Evolutionary conservation across 2,797 vertebrate genomes (phyloP).

Genomic region (Iguana delicatissima): DNA sequence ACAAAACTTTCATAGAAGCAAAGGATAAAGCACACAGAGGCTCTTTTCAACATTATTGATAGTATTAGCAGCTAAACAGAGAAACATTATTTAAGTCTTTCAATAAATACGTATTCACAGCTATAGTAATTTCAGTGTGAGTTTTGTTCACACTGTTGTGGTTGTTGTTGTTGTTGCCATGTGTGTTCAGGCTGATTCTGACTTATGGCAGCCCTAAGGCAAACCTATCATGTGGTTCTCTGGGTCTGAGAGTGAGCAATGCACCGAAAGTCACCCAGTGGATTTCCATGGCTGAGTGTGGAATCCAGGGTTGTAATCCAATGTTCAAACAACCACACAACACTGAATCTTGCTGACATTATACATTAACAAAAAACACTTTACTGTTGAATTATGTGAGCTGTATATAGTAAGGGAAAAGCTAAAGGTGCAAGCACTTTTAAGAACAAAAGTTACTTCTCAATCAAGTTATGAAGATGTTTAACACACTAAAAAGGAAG

Average conservation of each 20-base stretch:
- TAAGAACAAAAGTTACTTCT: neutral
- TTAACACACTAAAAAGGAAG: neutral
- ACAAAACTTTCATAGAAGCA: neutral
- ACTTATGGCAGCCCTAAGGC: no score
- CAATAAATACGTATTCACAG: neutral
- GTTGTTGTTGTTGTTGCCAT: no score
- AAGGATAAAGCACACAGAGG: neutral
- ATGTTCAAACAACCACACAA: no score
- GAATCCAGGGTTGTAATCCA: no score
- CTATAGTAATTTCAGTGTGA: neutral
- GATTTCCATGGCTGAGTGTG: no score
- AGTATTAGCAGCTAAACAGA: neutral
- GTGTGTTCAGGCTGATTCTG: no score
- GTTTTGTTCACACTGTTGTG: no score
- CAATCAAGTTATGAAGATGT: neutral
- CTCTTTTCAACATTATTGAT: neutral
- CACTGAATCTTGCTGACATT: neutral
- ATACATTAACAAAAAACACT: neutral
- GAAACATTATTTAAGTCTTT: neutral
- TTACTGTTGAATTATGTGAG: neutral
- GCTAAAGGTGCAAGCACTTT: neutral
- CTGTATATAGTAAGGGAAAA: neutral
- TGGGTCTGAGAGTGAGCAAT: no score
- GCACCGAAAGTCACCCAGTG: no score
- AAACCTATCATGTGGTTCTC: no score